These are phyloP conservation scores for Druceiella hillmani DNA, from an alignment of 2,888 invertebrate species.

Conservation along the genomic window DNA sequence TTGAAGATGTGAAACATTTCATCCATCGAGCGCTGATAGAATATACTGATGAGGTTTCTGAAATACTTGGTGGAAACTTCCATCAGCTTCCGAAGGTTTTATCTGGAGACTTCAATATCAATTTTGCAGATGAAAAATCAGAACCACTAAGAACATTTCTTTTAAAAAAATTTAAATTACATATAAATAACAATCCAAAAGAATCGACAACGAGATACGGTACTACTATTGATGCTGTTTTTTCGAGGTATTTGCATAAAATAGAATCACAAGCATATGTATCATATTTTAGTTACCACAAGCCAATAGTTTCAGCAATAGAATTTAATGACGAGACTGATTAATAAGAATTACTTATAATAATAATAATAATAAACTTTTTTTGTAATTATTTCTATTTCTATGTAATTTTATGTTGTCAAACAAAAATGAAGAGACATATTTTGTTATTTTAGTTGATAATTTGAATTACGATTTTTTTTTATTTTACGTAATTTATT, in stretches of 20 bases:
- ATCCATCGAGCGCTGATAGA: constrained; percentile 2
- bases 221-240: constrained; percentile 11
- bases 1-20: constrained; percentile 2
- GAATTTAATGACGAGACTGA: constrained; percentile 2
- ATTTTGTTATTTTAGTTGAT: too few species aligned
- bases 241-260: constrained; percentile 11
- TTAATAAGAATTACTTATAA: constrained; percentile 2
- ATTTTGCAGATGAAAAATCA: constrained; percentile 12
- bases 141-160: constrained; percentile 10
- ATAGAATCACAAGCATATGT: constrained; percentile 11
- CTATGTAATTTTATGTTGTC: too few species aligned
- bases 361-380: too few species aligned
- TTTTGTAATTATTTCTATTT: too few species aligned
- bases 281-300: too few species aligned
- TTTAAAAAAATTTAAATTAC: constrained; percentile 9
- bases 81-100: constrained; percentile 6
- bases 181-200: constrained; percentile 10
- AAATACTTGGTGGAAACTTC: constrained; percentile 3
- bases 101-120: constrained; percentile 11
- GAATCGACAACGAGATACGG: too few species aligned
- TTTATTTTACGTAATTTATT: too few species aligned
- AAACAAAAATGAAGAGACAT: too few species aligned
- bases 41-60: constrained; percentile 1
- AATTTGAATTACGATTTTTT: too few species aligned
- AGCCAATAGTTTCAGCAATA: constrained; percentile 1